Conservation (phyloP, 2,797 vertebrate species). For the Centropyge bicolor region DNA sequence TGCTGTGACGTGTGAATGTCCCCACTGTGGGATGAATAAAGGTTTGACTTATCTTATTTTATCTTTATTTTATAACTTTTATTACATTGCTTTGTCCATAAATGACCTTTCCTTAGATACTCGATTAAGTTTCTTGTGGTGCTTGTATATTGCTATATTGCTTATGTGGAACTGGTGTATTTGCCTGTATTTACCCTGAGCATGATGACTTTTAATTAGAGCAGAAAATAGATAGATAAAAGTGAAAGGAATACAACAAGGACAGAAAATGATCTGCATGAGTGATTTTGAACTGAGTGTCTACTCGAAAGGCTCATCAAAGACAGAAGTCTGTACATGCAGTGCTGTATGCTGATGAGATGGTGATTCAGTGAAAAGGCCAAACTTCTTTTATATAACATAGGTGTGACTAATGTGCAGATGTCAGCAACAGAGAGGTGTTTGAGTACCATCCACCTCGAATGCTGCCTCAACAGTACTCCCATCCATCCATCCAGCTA, state of each 20-base stretch:
- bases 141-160: neutral
- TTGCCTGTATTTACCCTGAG: conserved; percentile 19
- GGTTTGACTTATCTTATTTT: too few species aligned
- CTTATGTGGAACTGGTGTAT: conserved; percentile 23
- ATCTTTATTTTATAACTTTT: too few species aligned
- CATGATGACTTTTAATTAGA: conserved; percentile 36
- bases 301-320: neutral
- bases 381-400: conserved; percentile 31
- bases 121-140: neutral
- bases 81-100: too few species aligned
- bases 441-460: conserved; percentile 26
- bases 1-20: too few species aligned
- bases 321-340: neutral
- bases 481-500: conserved; percentile 25
- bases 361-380: conserved; percentile 7
- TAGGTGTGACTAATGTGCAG: conserved; percentile 64
- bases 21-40: too few species aligned
- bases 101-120: neutral
- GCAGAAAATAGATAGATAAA: neutral
- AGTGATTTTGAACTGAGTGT: conserved; percentile 2
- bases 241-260: conserved; percentile 11
- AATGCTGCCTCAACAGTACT: conserved; percentile 9
- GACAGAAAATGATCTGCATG: conserved; percentile 26
- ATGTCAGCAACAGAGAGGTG: conserved; percentile 41
- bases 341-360: conserved; percentile 16